Base-by-base conservation (phyloP, 1,140 invertebrate species). In the Drosophila ficusphila region DNA sequence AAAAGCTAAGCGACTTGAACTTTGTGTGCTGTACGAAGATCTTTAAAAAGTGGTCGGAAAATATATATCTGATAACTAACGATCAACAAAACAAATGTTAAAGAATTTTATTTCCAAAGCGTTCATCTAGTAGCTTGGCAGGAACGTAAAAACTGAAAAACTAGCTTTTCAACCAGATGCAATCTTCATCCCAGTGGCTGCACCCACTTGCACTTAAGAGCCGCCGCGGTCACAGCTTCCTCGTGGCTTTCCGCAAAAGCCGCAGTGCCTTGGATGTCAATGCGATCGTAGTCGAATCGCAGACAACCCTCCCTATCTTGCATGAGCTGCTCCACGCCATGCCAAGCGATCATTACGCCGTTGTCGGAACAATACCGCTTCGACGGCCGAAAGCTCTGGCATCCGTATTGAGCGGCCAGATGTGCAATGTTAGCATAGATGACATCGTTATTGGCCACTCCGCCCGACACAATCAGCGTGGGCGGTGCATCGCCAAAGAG, bases 341-440 rank as follows among this genome's bases (percentile, higher is more conserved):
- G 98, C 98, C 98, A 99, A 16, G 98, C 98, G 73, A 99, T 98
- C 99, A 99, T 99, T n/a, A 98, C 93, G 14, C 98, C 99, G 94
- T 99, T 99, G 91, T 99, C 99, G 3, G 97, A 98, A 89, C 98
- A 99, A 0, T 99, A 93, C 83, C 94, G 93, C n/a, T 95, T 94
- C 11, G 97, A 96, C 14, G 98, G 97, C 70, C 95, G 93, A 38
- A 94, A 93, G 14, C 96, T 93, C 75, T 93, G 92, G 77, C 95
- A 97, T 19, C 92, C 93, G 71, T 94, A 93, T 60, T 95, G 92
- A 3, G 93, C 67, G 85, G 96, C 96, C 39, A 98, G 77, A 57
- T 94, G 91, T 79, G 92, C 74, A 4, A 99, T 91, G 49, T 94
- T 93, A 60, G 93, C 92, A 42, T 94, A 94, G 12, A 99, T 95